Evolutionary conservation across 2,888 invertebrate genomes (phyloP), one percentile per base, ranked within the genome.

Genomic region (Leptinotarsa rubiginosa): DNA sequence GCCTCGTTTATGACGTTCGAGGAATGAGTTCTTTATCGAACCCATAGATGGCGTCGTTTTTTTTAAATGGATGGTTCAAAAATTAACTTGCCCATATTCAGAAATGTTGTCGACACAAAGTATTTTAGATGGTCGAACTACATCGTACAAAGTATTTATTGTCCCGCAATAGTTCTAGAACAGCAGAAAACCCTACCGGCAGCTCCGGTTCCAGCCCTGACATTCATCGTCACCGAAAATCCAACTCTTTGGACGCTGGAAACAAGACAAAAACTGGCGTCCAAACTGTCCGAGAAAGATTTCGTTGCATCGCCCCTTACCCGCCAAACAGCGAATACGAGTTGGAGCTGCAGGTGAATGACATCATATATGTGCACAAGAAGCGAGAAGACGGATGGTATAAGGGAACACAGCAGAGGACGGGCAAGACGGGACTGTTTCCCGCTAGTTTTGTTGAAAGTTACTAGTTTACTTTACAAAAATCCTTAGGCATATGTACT

Each of bases 321-420:
- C 97, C 97, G 15, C 96, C 97, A 1, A 97, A 97, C 87, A 96
- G 96, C 77, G 97, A 97, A 81, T 95, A 96, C 85, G 97, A 98
- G 87, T 87, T 98, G 81, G 97, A 97, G 85, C 89, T 98, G 65
- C 94, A 95, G 81, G 93, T 97, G 56, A 96, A 97, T 76, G 97
- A 97, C 85, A 93, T 97, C 72, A 96, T 97, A 79, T 93, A 95
- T 82, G 97, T 97, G 22, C 95, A 96, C 84, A 95, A 95, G 84
- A 97, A 97, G 85, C 92, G 97, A 70, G 97, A 97, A 69, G 97
- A 97, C 85, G 97, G 97, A 66, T 97, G 97, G 97, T 97, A 95
- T 88, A 97, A 97, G 86, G 97, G 97, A 22, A 97, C 96, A 0
- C 91, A 96, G 81, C 94, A 96, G 81, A 91, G 96, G 72, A 97